Base-by-base conservation (phyloP, 2,797 vertebrate genomes). In the Gobionotothen gibberifrons region DNA sequence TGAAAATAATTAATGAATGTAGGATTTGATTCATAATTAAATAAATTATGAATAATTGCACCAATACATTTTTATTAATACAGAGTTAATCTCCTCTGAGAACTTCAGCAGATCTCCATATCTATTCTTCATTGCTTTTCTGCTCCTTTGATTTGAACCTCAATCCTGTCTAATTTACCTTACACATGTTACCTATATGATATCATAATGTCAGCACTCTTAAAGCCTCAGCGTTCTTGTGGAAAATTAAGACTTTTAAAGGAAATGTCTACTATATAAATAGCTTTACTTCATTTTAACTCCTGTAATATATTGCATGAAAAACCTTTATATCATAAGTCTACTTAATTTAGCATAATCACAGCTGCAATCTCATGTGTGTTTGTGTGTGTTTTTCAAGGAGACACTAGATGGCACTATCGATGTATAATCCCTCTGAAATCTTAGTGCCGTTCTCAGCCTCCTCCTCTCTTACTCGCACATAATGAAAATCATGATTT, bases 401-500 rank as follows among this genome's bases (percentile, higher is more conserved):
- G 15, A 65, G 78, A 87, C 95, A 94, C 94, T 95, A 95, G 95
- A 93, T 95, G 95, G 95, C 95, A 94, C 92, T 95, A 84, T 94
- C 76, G 92, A 91, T 90, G 83, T 91, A 82, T 81, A 78, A 74
- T 87, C 68, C 56, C 55, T 44, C 17, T 44, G 19, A 83, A 78
- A 76, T 69, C 8, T 73, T 26, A 17, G 29, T 17, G 16, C 36
- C 42, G 42, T 32, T 64, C 51, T 72, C n/a, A n/a, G 16, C 29
- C 63, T n/a, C 17, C 51, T 8, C 32, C 14, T 48, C 39, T 21
- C 19, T 47, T 15, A 43, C 2, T 53, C 26, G 49, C 36, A 63
- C 51, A 71, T 17, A 71, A 29, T 58, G 54, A 48, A 51, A 72
- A 60, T 44, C 8, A 19, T 32, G 13, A 59, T 73, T 62, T 61